Evolutionary conservation across 2,113 vertebrate genomes (phyloP), one percentile per base, ranked within the genome.

Genomic region (Bubo blakistoni): DNA sequence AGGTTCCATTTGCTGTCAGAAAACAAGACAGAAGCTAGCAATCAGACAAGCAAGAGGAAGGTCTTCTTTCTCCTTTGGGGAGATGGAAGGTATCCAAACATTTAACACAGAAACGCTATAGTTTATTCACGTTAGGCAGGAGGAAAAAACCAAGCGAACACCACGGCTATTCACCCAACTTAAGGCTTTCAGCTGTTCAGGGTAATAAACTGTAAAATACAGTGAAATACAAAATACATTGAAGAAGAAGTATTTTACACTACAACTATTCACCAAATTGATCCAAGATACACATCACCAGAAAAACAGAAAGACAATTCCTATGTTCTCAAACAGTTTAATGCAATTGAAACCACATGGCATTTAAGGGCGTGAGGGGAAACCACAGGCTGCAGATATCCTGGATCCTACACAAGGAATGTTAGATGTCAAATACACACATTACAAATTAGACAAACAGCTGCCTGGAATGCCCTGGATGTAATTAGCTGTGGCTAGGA

Each of bases 1-100:
- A 99, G 94, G 99, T 99, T 95, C 99, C 99, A 77, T 99, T 99
- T 96, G 99, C 99, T 99, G 98, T 88, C 91, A 97, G 96, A 65
- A 97, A 94, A 97, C 69, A 98, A 97, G 83, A 97, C 82, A 97
- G 95, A 96, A 97, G 93, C 96, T 96, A 96, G 91, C 57, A 96
- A 55, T 94, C 55, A 76, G 61, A 90, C 42, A 69, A 63, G 42
- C 38, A 61, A 71, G 63, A 94, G 79, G 30, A 76, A 69, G 51
- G 30, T 47, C 22, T 70, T 54, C 74, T 63, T 81, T 87, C 88
- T 93, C 61, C 72, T 89, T 16, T 27, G 58, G 89, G 65, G 92
- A 96, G 86, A 80, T 27, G 34, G 67, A 81, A 89, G 44, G 30
- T 49, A 67, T 85, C 52, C 51, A 73, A 14, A 58, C 32, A 17